These are phyloP conservation scores for Neuroscelio doddi DNA, from an alignment of 2,888 invertebrate genomes.

Conservation along the genomic window DNA sequence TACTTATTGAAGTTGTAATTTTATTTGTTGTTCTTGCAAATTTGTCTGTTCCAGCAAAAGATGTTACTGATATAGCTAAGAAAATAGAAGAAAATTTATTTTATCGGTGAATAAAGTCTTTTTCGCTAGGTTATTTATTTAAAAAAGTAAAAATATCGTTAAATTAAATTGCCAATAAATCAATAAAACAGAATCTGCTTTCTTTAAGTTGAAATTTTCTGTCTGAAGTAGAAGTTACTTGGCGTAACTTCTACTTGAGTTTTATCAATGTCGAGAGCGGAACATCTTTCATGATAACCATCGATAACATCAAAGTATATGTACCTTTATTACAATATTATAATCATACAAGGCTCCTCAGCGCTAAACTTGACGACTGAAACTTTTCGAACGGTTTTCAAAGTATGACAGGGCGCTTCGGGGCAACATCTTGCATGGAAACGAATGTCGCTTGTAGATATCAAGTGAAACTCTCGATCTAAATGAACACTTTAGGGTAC, in stretches of 20 bases:
- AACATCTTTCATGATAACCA: conserved; percentile 29
- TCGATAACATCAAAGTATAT: conserved; percentile 27
- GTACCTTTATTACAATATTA: conserved; percentile 39
- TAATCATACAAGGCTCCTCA: conserved; percentile 22
- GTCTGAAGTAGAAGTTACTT: conserved; percentile 26
- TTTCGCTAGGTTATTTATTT: too few relatives aligned
- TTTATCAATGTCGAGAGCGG: conserved; percentile 13
- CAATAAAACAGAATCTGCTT: too few relatives aligned
- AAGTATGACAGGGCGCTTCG: conserved; percentile 22
- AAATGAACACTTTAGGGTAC: conserved; percentile 33
- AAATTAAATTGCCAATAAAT: too few relatives aligned
- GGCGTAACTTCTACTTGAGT: conserved; percentile 8
- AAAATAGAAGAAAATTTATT: too few relatives aligned
- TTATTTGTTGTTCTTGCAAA: too few relatives aligned
- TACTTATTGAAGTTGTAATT: too few relatives aligned
- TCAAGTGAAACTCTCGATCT: conserved; percentile 21
- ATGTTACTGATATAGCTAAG: too few relatives aligned
- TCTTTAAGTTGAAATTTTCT: conserved; percentile 32
- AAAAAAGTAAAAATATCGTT: too few relatives aligned
- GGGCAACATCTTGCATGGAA: conserved; percentile 29
- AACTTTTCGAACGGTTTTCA: conserved; percentile 32
- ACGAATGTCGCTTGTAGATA: conserved; percentile 4
- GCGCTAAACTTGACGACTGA: conserved; percentile 23
- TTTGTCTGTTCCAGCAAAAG: too few relatives aligned
- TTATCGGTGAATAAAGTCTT: too few relatives aligned